Evolutionary conservation across 2,113 vertebrate genomes (phyloP).

Genomic region (Sander vitreus): DNA sequence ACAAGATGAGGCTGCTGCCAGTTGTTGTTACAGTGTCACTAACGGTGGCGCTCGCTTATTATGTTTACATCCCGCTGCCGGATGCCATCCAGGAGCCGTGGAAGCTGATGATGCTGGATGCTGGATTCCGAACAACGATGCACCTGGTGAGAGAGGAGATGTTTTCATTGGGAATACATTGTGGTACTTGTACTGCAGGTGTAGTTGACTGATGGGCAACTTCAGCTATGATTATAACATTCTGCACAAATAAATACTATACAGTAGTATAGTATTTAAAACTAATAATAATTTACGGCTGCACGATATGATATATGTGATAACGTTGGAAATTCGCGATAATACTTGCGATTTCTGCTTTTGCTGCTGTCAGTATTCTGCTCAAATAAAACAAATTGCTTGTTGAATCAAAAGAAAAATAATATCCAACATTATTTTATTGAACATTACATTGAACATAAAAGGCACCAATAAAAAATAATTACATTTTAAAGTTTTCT

Average conservation of each 20-base stretch:
- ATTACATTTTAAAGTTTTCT: too few species aligned
- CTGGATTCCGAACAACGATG: constrained; percentile 40
- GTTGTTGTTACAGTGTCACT: constrained; percentile 45
- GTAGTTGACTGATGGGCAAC: background rate
- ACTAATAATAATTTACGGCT: too few species aligned
- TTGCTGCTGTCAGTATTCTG: too few species aligned
- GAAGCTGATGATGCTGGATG: constrained; percentile 76
- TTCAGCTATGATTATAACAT: background rate
- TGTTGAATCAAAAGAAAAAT: too few species aligned
- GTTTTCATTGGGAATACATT: background rate
- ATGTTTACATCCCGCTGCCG: constrained; percentile 77
- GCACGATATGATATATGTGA: too few species aligned
- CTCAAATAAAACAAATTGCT: too few species aligned
- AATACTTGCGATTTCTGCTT: too few species aligned
- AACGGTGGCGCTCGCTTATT: constrained; percentile 83
- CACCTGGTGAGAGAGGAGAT: constrained; percentile 64
- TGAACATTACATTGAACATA: too few species aligned
- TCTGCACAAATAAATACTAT: background rate
- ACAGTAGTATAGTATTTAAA: too few species aligned
- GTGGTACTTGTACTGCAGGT: background rate
- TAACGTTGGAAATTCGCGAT: too few species aligned
- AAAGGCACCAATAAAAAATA: too few species aligned
- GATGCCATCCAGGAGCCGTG: constrained; percentile 72
- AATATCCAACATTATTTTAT: too few species aligned
- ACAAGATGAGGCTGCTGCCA: constrained; percentile 64